Conservation (phyloP, 2,797 vertebrate species). For the Siniperca scherzeri region DNA sequence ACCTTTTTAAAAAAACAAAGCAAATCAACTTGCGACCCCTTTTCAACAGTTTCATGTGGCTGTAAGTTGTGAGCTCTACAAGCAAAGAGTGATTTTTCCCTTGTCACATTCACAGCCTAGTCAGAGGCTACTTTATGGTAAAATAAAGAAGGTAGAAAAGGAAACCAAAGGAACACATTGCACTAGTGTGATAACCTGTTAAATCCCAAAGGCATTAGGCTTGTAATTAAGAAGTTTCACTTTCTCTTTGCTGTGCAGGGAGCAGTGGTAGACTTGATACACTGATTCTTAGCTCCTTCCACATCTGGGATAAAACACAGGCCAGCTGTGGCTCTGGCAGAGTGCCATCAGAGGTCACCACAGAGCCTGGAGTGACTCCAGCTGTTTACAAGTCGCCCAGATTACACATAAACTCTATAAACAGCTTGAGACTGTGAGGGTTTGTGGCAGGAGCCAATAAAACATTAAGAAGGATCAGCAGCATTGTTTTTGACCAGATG, state of each 20-base stretch:
- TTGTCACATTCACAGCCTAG: conserved; percentile 24
- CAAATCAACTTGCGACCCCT: background rate
- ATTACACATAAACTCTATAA: conserved; percentile 65
- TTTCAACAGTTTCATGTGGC: background rate
- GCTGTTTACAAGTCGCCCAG: conserved; percentile 64
- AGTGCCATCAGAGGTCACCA: conserved; percentile 70
- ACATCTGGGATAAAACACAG: conserved; percentile 69
- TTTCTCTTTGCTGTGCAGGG: conserved; percentile 36
- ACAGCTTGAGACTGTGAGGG: conserved; percentile 62
- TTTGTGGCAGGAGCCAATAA: conserved; percentile 66
- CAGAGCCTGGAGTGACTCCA: conserved; percentile 67
- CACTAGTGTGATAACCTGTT: conserved; percentile 37
- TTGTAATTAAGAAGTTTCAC: background rate
- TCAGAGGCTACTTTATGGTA: conserved; percentile 47
- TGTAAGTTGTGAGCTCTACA: background rate
- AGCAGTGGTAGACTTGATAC: conserved; percentile 30
- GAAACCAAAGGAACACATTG: conserved; percentile 38
- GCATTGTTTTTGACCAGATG: conserved; percentile 45
- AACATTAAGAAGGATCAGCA: conserved; percentile 53
- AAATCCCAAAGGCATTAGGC: conserved; percentile 32
- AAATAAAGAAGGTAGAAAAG: conserved; percentile 28
- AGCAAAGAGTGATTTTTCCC: background rate
- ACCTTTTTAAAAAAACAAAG: background rate
- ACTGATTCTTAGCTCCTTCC: conserved; percentile 38
- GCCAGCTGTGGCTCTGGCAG: conserved; percentile 74